Percentiles rank a stretch among this genome's conserved stretches.
Evolutionary conservation across 2,888 invertebrate genomes (phyloP).

Genomic region (Carcina quercana): DNA sequence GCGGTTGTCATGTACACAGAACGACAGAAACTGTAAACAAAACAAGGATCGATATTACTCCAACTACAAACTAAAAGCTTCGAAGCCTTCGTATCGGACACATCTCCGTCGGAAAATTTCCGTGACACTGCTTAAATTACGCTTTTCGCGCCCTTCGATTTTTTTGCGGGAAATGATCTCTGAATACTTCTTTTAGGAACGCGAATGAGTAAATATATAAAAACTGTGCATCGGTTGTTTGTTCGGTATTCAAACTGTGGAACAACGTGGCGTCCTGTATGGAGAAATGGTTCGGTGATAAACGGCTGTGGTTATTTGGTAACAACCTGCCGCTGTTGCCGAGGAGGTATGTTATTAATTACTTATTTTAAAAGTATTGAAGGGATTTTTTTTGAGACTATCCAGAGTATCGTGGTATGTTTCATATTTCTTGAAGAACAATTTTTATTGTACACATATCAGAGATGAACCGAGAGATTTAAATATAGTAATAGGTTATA

Average conservation of each 20-base stretch:
- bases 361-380: too few species aligned
- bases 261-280: slow-evolving; percentile 77
- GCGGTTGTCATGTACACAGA: slow-evolving; percentile 72
- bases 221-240: slow-evolving; percentile 26
- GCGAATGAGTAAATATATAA: slow-evolving; percentile 52
- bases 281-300: slow-evolving; percentile 96
- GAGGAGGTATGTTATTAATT: slow-evolving; percentile 80
- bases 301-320: slow-evolving; percentile 92
- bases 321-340: slow-evolving; percentile 90
- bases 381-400: too few species aligned
- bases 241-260: slow-evolving; percentile 53
- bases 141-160: slow-evolving; percentile 27
- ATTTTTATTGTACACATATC: too few species aligned
- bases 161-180: slow-evolving; percentile 51
- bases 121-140: neutral
- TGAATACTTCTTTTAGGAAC: slow-evolving; percentile 30
- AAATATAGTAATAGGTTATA: too few species aligned
- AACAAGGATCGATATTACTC: slow-evolving; percentile 59
- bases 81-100: slow-evolving; percentile 39
- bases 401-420: too few species aligned
- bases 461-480: too few species aligned
- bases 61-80: slow-evolving; percentile 46
- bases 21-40: slow-evolving; percentile 66
- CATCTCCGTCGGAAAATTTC: slow-evolving; percentile 24
- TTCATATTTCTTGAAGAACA: too few species aligned